phyloP scores from a whole-genome alignment of 2,797 vertebrate species.

The Hyperoplus immaculatus region DNA sequence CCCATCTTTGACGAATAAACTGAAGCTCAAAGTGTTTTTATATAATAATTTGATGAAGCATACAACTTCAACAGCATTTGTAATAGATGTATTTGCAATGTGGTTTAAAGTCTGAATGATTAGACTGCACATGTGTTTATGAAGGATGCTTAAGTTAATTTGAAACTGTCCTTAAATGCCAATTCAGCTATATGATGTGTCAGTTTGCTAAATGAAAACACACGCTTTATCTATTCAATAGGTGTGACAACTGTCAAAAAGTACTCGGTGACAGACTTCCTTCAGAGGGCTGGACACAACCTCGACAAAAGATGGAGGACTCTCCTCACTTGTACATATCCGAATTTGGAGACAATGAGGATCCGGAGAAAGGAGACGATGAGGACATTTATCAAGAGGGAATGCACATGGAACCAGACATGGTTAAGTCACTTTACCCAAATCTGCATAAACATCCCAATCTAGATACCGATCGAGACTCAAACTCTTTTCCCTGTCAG shows the following conservation, averaged over 20 bases:
- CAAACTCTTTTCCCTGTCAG: constrained; percentile 89
- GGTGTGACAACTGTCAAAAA: constrained; percentile 49
- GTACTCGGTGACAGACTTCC: constrained; percentile 78
- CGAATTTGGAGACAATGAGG: constrained; percentile 55
- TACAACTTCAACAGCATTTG: not conserved
- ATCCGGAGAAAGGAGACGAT: constrained; percentile 51
- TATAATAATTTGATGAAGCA: not conserved
- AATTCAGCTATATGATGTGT: not conserved
- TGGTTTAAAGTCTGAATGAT: not conserved
- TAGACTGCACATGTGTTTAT: not conserved
- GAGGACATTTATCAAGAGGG: constrained; percentile 50
- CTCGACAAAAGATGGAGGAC: constrained; percentile 68
- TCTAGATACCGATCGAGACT: constrained; percentile 80
- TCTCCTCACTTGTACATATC: constrained; percentile 59
- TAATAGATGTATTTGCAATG: not conserved
- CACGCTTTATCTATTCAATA: constrained; percentile 48
- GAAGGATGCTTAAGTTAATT: not conserved
- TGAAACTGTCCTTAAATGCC: not conserved
- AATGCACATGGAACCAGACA: constrained; percentile 73
- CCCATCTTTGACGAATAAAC: not conserved
- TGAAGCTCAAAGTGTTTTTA: not conserved
- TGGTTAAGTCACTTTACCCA: constrained; percentile 60
- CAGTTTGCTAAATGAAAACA: constrained; percentile 3
- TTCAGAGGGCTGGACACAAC: constrained; percentile 72
- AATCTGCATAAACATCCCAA: constrained; percentile 53